Base-by-base conservation (phyloP, 2,113 vertebrate species). In the Arenaria interpres region DNA sequence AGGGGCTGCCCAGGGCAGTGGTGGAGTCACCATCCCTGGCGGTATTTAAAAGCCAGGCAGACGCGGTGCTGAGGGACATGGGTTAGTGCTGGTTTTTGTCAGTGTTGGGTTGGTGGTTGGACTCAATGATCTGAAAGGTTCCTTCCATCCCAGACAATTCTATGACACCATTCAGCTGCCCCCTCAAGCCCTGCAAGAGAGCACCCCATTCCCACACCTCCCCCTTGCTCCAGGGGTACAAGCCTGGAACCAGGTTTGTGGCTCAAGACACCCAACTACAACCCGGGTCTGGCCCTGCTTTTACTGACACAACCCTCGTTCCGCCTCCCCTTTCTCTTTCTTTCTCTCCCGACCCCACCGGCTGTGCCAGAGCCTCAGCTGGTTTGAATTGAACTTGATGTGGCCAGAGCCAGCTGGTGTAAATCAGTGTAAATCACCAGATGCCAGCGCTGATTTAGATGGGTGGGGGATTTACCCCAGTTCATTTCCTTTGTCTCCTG, bases 381-480 rank as follows among this genome's bases (percentile, higher is more conserved):
- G 87, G 54, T 89, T 96, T 64, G 28, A 43, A 81, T 77, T 32
- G 91, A 71, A 41, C 30, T 35, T 9, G 46, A 23, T 54, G 82
- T 73, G 78, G 50, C 73, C 60, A 72, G 66, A 72, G 43, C 53
- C 88, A 88, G 59, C 93, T 86, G 80, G 33, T 86, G 59, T 84
- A 80, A 53, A 95, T 91, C 95, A 87, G 89, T 12, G 27, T 45
- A 57, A 73, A 76, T 76, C 63, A 27, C 23, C 76, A 30, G 71
- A 75, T 32, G 62, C 93, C 79, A 68, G 48, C 6, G 53, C 71
- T 67, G 72, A 50, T 67, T 75, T 30, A 64, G 9, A 19, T 35
- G 83, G 80, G 59, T 68, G 76, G 67, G 39, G 76, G 63, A 33
- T 84, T 79, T 84, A 35, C 27, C 32, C 63, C 1, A 5, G 12